Percentiles rank a stretch among this genome's conserved stretches.
These are phyloP conservation scores for Embidobia sp. DNA, from an alignment of 2,888 invertebrate genomes.

Conservation along the genomic window DNA sequence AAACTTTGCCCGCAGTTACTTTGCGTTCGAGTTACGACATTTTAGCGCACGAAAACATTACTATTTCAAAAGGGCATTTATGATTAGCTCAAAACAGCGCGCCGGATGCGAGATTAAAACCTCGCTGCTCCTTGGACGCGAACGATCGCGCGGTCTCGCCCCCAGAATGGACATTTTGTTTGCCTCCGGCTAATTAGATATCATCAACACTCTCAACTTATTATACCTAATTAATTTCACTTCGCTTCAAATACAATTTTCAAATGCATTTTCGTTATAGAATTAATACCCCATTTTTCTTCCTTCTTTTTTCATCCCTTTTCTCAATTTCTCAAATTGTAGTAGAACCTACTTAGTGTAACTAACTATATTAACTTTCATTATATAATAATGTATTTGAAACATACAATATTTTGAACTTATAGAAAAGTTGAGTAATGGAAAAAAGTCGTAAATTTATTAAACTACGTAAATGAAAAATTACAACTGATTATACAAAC, in stretches of 20 bases:
- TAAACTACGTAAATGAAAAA: no score
- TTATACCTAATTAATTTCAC: conserved; percentile 18
- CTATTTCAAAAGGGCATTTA: conserved; percentile 53
- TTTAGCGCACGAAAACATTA: conserved; percentile 38
- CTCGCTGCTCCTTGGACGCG: conserved; percentile 10
- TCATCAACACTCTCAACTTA: conserved; percentile 29
- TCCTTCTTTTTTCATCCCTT: no score
- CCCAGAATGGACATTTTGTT: conserved; percentile 21
- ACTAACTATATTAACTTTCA: no score
- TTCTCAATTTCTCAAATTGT: no score
- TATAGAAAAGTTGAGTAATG: no score
- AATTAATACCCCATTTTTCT: neutral
- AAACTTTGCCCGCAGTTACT: conserved; percentile 52
- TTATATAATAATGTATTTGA: no score
- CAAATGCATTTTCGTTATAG: conserved; percentile 8
- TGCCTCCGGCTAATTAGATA: conserved; percentile 31
- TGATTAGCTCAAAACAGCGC: conserved; percentile 41
- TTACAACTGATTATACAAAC: no score
- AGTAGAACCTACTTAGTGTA: no score
- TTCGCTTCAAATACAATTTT: conserved; percentile 7
- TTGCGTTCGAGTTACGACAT: conserved; percentile 40
- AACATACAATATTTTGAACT: no score
- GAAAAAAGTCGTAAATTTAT: no score
- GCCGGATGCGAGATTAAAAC: conserved; percentile 42
- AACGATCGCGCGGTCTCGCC: conserved; percentile 7